Percentiles rank a stretch among this genome's conserved stretches.
These are phyloP conservation scores for Lamellibrachia luymesi DNA, from an alignment of 1,140 invertebrate genomes.

Conservation along the genomic window DNA sequence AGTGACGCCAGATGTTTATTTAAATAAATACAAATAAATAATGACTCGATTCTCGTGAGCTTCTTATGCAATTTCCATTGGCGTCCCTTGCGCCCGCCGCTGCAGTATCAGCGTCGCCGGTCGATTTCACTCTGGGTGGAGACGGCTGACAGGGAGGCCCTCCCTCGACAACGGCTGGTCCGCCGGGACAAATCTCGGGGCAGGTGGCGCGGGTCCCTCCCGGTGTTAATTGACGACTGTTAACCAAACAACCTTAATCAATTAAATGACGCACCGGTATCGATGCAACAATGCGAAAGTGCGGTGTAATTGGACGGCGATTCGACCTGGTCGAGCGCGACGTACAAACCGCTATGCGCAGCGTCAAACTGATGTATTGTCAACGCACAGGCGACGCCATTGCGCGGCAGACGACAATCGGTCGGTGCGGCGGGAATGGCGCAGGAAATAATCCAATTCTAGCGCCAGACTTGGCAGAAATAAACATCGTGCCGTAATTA, in stretches of 20 bases:
- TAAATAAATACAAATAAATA: not conserved
- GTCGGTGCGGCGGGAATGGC: not conserved
- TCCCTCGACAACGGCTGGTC: not conserved
- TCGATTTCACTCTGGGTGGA: not conserved
- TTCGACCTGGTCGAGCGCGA: not conserved
- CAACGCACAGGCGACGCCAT: not conserved
- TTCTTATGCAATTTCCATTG: not conserved
- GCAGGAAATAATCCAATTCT: not conserved
- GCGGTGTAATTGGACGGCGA: not conserved
- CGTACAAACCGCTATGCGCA: not conserved
- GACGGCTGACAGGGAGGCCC: not conserved
- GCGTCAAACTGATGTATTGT: not conserved
- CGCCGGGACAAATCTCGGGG: not conserved
- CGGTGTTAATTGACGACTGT: not conserved
- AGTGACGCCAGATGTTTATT: not conserved
- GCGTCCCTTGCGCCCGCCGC: not conserved
- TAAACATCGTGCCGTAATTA: conserved; percentile 5
- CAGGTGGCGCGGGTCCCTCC: not conserved
- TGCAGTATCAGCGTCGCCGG: not conserved
- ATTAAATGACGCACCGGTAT: not conserved
- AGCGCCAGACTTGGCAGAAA: not conserved
- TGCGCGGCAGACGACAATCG: not conserved
- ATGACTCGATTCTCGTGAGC: not conserved
- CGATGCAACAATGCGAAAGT: not conserved
- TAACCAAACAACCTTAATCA: conserved; percentile 5